Conservation (phyloP, 2,888 invertebrate genomes). For the Tortrix viridana region DNA sequence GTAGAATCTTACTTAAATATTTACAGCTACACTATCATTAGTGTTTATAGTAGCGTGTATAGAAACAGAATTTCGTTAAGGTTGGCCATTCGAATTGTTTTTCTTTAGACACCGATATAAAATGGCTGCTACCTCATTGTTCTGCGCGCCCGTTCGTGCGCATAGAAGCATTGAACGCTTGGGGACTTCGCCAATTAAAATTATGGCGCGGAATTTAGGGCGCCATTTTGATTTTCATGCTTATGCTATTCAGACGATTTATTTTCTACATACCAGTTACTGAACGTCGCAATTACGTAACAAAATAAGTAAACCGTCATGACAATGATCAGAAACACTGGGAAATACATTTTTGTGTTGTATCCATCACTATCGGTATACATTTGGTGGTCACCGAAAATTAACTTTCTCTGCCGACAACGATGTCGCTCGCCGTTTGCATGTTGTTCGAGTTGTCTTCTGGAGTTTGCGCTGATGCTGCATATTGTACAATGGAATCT, state of each 20-base stretch:
- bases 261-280: slow-evolving; percentile 47
- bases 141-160: slow-evolving; percentile 85
- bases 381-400: slow-evolving; percentile 50
- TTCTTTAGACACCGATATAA: slow-evolving; percentile 85
- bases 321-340: slow-evolving; percentile 59
- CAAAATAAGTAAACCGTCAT: slow-evolving; percentile 66
- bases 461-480: slow-evolving; percentile 70
- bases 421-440: slow-evolving; percentile 72
- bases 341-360: slow-evolving; percentile 58
- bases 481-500: slow-evolving; percentile 68
- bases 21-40: too few relatives aligned
- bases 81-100: slow-evolving; percentile 85
- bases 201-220: slow-evolving; percentile 84
- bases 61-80: slow-evolving; percentile 83
- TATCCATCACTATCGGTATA: slow-evolving; percentile 53
- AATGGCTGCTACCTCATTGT: slow-evolving; percentile 85
- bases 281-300: slow-evolving; percentile 58
- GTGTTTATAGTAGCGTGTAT: slow-evolving; percentile 77
- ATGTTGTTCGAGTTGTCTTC: slow-evolving; percentile 74
- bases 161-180: slow-evolving; percentile 85
- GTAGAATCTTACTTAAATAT: too few relatives aligned
- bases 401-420: slow-evolving; percentile 66
- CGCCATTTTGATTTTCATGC: slow-evolving; percentile 60
- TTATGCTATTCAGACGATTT: slow-evolving; percentile 56
- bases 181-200: slow-evolving; percentile 85